Percentiles rank a stretch among this genome's conserved stretches.
Evolutionary conservation across 2,113 vertebrate species (phyloP).

Genomic region (Mobula birostris): DNA sequence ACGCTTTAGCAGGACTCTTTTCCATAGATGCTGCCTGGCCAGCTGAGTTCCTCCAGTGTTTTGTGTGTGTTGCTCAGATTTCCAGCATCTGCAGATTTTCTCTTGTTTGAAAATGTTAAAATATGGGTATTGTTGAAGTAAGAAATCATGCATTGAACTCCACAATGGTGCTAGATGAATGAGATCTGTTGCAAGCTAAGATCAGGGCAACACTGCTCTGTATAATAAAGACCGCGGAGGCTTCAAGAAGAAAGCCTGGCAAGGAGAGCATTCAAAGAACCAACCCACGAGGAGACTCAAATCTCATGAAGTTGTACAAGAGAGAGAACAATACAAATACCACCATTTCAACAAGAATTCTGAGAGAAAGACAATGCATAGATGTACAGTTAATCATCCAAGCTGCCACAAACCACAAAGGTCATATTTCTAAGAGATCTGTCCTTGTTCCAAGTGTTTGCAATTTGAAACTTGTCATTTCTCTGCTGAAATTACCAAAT

Average conservation of each 20-base stretch:
- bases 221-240: neutral
- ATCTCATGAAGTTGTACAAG: neutral
- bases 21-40: too few species aligned
- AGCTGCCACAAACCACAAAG: neutral
- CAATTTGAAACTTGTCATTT: neutral
- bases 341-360: neutral
- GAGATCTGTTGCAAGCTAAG: neutral
- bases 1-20: too few species aligned
- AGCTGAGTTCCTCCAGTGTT: too few species aligned
- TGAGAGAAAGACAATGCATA: neutral
- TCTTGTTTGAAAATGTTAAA: neutral
- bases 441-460: neutral
- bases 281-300: neutral
- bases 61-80: too few species aligned
- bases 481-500: neutral
- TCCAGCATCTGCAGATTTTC: too few species aligned
- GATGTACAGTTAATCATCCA: too few species aligned
- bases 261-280: neutral
- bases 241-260: neutral
- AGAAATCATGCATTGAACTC: neutral
- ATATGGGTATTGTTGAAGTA: neutral
- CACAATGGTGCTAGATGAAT: neutral
- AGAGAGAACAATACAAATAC: neutral
- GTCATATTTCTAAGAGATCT: neutral
- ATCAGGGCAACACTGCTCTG: neutral